Conservation (phyloP, 2,113 vertebrate species). For the Colius striatus region DNA sequence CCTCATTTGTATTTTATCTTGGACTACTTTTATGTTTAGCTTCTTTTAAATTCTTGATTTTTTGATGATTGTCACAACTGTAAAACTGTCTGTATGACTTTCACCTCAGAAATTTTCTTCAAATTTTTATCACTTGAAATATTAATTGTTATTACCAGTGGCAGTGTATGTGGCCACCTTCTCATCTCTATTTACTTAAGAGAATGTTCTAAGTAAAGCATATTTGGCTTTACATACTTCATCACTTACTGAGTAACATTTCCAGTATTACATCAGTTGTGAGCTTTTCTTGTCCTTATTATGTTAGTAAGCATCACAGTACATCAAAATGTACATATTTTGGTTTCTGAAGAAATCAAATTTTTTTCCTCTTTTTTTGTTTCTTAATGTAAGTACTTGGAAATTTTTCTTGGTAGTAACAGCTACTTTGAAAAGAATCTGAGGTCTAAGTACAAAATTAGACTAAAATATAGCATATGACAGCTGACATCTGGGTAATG, state of each 20-base stretch:
- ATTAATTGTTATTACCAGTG: not conserved
- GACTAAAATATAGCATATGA: not conserved
- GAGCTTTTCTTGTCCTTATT: not conserved
- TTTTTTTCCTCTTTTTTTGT: not conserved
- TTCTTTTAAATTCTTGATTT: not conserved
- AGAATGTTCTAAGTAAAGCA: not conserved
- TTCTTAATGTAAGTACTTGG: not conserved
- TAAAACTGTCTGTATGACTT: not conserved
- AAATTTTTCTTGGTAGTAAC: not conserved
- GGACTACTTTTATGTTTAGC: not conserved
- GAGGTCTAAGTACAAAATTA: not conserved
- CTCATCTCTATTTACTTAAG: not conserved
- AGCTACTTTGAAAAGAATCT: not conserved
- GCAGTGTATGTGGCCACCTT: not conserved
- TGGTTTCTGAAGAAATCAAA: not conserved
- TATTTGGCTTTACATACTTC: not conserved
- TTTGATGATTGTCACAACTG: not conserved
- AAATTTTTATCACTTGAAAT: not conserved
- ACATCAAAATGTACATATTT: not conserved
- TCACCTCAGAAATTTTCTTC: not conserved
- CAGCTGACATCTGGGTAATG: not conserved
- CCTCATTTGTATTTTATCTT: not conserved
- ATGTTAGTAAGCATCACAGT: not conserved
- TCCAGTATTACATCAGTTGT: not conserved
- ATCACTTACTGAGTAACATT: not conserved